Base-by-base conservation (phyloP, 2,797 vertebrate species). In the Melopsittacus undulatus region DNA sequence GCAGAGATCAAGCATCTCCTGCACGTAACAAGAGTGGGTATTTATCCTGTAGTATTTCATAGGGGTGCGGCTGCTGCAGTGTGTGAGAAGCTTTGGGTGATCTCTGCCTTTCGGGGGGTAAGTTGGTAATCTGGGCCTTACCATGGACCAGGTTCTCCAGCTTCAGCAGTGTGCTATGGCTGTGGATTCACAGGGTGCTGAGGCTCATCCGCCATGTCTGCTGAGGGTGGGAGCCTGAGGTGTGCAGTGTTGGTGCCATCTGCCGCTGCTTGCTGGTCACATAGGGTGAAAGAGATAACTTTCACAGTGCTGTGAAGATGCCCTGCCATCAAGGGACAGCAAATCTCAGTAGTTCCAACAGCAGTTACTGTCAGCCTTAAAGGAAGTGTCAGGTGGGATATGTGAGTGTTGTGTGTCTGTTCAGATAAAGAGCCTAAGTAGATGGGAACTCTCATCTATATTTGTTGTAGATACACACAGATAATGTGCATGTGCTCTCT, bases 91-190 rank as follows among this genome's bases (percentile, higher is more conserved):
- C 15, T 7, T 48, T 45, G 45, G 38, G 7, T 67, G 7, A 3
- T 11, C 18, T 40, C 61, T 21, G 3, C 4, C 1, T 59, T 70
- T 45, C 9, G 45, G 26, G 13, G 32, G 7, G 1, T 52, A 22
- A 20, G 17, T n/a, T n/a, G 16, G 4, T 29, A 21, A 2, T 5
- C 23, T 5, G 27, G 59, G 17, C 23, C 3, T 38, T 20, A 3
- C 0, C 16, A 22, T 1, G 4, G 48, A 26, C 51, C 2, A 0
- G 2, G 8, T 48, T 73, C 32, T 69, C 15, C 9, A 40, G 21
- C 43, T 56, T 46, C 43, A 26, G 52, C 36, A 12, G 1, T 11
- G 7, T 0, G 13, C 2, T 26, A 1, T 2, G 42, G 40, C n/a
- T 73, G 54, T n/a, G 9, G 92, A 38, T 64, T 72, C 43, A 2